A percentile compares a stretch with the other conserved stretches of the same genome.
Evolutionary conservation across 2,888 invertebrate species (phyloP).

Genomic region (Dicranocentrus wangi): DNA sequence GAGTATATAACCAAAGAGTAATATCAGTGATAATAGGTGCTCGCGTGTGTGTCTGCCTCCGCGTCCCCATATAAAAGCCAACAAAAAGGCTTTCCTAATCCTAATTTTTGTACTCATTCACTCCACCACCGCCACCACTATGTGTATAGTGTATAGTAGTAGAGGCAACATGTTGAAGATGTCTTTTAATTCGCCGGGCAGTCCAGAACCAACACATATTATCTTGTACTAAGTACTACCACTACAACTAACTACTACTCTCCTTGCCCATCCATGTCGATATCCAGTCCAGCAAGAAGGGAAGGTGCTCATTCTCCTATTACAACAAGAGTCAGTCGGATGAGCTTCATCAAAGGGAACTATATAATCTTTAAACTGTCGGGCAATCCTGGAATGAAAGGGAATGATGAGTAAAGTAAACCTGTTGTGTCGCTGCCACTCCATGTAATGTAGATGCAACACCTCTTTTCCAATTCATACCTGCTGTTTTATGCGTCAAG

Average conservation of each 20-base stretch:
- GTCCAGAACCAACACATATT: too few relatives aligned
- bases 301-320: slow-evolving; percentile 52
- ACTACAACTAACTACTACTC: too few relatives aligned
- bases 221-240: too few relatives aligned
- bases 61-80: background rate
- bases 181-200: too few relatives aligned
- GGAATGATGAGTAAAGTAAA: slow-evolving; percentile 20
- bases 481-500: slow-evolving; percentile 56
- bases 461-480: slow-evolving; percentile 53
- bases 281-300: too few relatives aligned
- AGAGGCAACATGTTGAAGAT: too few relatives aligned
- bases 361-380: slow-evolving; percentile 49
- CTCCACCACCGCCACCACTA: background rate
- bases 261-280: too few relatives aligned
- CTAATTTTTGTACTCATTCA: slow-evolving; percentile 11
- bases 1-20: slow-evolving; percentile 41
- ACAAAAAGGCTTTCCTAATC: background rate
- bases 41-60: slow-evolving; percentile 43
- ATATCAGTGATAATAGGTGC: slow-evolving; percentile 33
- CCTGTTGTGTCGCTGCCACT: slow-evolving; percentile 24
- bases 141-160: background rate
- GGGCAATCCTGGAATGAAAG: slow-evolving; percentile 44
- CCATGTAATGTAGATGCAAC: slow-evolving; percentile 28
- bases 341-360: too few relatives aligned
- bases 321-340: slow-evolving; percentile 41